A percentile compares a stretch with the other conserved stretches of the same genome.
phyloP scores from a whole-genome alignment of 2,113 vertebrate genomes.

The Chunga burmeisteri region DNA sequence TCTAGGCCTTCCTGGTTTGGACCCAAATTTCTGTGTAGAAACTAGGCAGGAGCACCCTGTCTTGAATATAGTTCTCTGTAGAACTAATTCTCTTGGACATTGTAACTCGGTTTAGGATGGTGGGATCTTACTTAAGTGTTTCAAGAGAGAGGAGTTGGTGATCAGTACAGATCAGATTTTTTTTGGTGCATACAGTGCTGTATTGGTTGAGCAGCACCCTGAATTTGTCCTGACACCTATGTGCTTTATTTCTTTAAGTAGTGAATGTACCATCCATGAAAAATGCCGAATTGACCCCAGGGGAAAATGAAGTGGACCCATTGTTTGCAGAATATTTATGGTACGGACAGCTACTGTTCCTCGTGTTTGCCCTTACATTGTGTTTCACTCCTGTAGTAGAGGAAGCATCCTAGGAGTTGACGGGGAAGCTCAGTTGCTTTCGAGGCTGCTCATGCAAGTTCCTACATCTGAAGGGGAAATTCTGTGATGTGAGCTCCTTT shows the following conservation, averaged over 20 bases:
- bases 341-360: neutral
- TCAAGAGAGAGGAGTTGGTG: neutral
- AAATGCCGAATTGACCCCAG: constrained; percentile 2
- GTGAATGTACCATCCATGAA: constrained; percentile 9
- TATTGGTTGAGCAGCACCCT: neutral
- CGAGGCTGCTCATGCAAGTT: neutral
- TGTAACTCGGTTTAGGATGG: neutral
- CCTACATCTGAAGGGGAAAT: neutral
- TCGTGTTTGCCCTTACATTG: neutral
- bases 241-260: constrained; percentile 37
- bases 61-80: neutral
- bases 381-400: neutral
- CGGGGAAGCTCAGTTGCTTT: neutral
- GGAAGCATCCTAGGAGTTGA: neutral
- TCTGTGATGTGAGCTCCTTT: neutral
- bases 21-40: neutral
- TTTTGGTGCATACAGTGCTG: neutral
- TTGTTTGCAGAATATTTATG: constrained; percentile 42
- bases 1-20: neutral
- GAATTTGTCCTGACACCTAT: neutral
- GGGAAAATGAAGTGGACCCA: neutral
- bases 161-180: neutral
- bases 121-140: neutral
- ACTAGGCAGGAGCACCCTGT: neutral
- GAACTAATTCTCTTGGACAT: neutral